Percentiles rank a stretch among this genome's conserved stretches.
phyloP scores from a whole-genome alignment of 2,113 vertebrate genomes.

The Cygnus atratus region DNA sequence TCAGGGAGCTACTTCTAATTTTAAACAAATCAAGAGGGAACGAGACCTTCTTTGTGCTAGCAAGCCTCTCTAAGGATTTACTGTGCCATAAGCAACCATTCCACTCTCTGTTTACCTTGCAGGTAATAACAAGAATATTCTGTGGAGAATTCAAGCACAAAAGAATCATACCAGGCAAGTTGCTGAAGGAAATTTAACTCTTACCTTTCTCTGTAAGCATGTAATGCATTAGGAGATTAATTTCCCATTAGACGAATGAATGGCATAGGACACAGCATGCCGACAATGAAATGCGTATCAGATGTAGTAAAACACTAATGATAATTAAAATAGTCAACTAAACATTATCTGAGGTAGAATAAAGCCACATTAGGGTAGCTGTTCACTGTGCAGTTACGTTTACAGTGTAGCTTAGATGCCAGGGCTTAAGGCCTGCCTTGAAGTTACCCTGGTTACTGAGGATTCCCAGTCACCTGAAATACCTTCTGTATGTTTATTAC shows the following conservation, averaged over 20 bases:
- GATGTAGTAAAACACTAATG: neutral
- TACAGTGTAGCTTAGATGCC: neutral
- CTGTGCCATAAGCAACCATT: neutral
- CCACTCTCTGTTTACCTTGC: neutral
- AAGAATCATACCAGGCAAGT: neutral
- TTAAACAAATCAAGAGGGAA: neutral
- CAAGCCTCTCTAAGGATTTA: slow-evolving; percentile 1
- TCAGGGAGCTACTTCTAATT: neutral
- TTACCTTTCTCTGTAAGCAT: slow-evolving; percentile 2
- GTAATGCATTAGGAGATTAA: slow-evolving; percentile 25
- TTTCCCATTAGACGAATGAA: slow-evolving; percentile 19
- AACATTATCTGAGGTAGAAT: neutral
- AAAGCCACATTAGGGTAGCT: neutral
- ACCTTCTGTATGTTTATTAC: neutral
- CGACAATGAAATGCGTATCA: neutral
- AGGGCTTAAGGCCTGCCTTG: neutral
- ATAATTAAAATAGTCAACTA: neutral
- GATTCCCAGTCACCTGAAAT: neutral
- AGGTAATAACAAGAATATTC: neutral
- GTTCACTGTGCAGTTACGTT: neutral
- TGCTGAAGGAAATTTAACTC: neutral
- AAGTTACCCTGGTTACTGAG: slow-evolving; percentile 29
- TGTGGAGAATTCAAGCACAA: neutral
- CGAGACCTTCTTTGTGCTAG: neutral
- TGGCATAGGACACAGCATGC: neutral